Base-by-base conservation (phyloP, 1,140 invertebrate genomes). In the Dendroctonus valens region DNA sequence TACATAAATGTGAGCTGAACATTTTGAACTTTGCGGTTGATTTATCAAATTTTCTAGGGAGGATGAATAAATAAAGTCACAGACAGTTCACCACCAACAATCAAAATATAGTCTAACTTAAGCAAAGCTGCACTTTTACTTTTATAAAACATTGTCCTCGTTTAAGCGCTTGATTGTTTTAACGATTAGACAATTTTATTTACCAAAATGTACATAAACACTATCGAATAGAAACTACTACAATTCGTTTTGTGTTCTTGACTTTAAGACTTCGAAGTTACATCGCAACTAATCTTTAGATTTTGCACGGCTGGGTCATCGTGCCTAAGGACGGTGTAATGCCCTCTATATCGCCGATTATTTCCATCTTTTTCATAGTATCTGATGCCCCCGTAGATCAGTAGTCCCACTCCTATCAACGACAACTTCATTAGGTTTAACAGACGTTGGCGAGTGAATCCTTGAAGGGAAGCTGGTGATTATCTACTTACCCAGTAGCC, bases 301-400 rank as follows among this genome's bases (percentile, higher is more conserved):
- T 60, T 72, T n/a, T 54, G 69, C 7, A 72, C 77, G 74, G 79
- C 80, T 5, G 86, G 86, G 75, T 88, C 86, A 65, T 87, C 85
- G 14, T 86, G 80, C 51, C 86, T 80, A 75, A 83, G 82, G 38
- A 88, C 80, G n/a, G 84, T 80, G 75, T 84, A 87, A n/a, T 79
- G 74, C 11, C 75, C 68, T 74, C 86, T 87, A 73, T 87, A 87
- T 71, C 77, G 80, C 59, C 80, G 79, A 69, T 87, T 87, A 71
- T 88, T 85, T 50, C 85, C 86, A 74, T 87, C 85, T n/a, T 80
- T 83, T 70, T 80, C 76, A 37, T 79, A 75, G 67, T 87, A 86
- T 41, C 80, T 81, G 51, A 78, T 77, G 50, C 77, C 70, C 6
- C 76, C 78, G 42, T 66, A n/a, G 26, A 60, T 49, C 9, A 74